phyloP scores from a whole-genome alignment of 2,888 invertebrate species.

The Mystacides longicornis region DNA sequence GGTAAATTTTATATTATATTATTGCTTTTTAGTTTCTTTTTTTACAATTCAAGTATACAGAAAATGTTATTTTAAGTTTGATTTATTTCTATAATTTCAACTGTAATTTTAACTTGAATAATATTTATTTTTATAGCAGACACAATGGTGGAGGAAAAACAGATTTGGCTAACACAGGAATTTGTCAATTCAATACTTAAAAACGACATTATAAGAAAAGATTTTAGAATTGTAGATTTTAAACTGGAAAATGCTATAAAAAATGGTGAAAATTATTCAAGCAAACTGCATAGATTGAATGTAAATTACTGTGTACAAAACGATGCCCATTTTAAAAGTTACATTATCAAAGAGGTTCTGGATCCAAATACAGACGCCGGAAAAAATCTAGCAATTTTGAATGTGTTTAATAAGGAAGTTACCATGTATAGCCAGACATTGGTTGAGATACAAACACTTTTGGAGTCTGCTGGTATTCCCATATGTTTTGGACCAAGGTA shows the following conservation, averaged over 20 bases:
- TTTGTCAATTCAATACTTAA: not conserved
- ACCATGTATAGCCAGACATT: conserved; percentile 27
- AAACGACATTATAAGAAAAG: not conserved
- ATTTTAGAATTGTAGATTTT: not conserved
- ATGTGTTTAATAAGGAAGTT: conserved; percentile 27
- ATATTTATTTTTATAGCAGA: not conserved
- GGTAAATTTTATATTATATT: too few relatives aligned
- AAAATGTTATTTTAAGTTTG: not conserved
- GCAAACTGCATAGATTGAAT: conserved; percentile 14
- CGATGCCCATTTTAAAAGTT: conserved; percentile 8
- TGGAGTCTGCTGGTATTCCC: conserved; percentile 13
- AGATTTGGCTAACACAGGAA: not conserved
- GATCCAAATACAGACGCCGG: conserved; percentile 21
- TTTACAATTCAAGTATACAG: not conserved
- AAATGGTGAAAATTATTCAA: conserved; percentile 23
- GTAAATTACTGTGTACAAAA: conserved; percentile 2
- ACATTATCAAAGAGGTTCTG: conserved; percentile 20
- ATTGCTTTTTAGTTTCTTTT: too few relatives aligned
- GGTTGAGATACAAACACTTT: conserved; percentile 20
- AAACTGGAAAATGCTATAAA: conserved; percentile 9
- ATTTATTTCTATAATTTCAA: not conserved
- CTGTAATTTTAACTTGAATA: not conserved
- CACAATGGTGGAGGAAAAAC: not conserved
- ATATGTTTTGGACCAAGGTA: conserved; percentile 3
- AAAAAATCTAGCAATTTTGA: conserved; percentile 22